Conservation (phyloP, 2,797 vertebrate genomes). For the Mormyrops boulengeri region DNA sequence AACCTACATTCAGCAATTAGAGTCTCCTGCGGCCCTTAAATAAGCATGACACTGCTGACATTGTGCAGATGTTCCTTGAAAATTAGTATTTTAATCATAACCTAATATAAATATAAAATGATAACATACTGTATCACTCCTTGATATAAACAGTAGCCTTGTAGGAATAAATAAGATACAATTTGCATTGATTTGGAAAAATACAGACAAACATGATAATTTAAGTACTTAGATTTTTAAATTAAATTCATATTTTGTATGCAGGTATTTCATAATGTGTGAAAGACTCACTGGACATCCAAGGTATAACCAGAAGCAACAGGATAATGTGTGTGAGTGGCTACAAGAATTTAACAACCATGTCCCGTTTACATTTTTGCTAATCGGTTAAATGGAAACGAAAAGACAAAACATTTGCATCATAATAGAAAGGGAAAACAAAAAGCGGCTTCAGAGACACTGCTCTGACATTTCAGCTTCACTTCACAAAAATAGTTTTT, state of each 20-base stretch:
- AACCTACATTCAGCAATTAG: not conserved
- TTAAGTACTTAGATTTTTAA: not conserved
- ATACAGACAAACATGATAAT: not conserved
- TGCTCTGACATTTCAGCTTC: not conserved
- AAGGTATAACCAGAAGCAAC: not conserved
- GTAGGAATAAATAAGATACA: not conserved
- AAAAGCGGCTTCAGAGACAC: not conserved
- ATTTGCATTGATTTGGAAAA: not conserved
- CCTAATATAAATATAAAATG: not conserved
- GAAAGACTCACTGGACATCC: not conserved
- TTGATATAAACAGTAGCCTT: not conserved
- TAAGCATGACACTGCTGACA: not conserved
- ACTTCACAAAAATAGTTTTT: slow-evolving; percentile 7
- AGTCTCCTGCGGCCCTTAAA: not conserved
- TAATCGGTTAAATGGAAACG: not conserved
- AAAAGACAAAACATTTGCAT: not conserved
- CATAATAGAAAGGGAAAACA: not conserved
- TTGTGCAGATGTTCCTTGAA: not conserved
- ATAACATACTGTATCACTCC: not conserved
- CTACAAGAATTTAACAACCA: not conserved
- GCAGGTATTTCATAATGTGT: not conserved
- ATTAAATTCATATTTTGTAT: not conserved
- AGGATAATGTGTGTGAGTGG: not conserved
- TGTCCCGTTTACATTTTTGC: not conserved
- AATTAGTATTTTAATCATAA: not conserved